phyloP scores from a whole-genome alignment of 1,140 invertebrate genomes.

The Cotesia typhae region DNA sequence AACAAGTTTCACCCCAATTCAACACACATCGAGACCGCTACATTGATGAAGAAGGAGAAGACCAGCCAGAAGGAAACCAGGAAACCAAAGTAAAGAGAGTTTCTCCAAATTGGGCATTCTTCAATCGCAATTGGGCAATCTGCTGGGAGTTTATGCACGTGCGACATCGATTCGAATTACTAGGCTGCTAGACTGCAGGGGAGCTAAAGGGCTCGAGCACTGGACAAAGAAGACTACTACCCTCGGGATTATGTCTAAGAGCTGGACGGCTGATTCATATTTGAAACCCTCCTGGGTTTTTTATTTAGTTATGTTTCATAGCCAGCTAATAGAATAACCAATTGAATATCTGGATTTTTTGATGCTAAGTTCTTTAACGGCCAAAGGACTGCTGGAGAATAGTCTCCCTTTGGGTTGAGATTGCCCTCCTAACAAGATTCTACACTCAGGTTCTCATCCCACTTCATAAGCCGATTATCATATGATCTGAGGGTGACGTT shows the following conservation, averaged over 20 bases:
- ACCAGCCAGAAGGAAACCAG: not conserved
- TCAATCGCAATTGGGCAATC: slow-evolving; percentile 14
- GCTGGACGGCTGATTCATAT: slow-evolving; percentile 30
- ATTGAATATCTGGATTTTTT: too few species aligned
- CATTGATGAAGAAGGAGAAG: too few species aligned
- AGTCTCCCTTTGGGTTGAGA: too few species aligned
- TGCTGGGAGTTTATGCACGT: slow-evolving; percentile 49
- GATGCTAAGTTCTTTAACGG: too few species aligned
- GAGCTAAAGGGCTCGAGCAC: slow-evolving; percentile 26
- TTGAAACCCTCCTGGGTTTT: slow-evolving; percentile 17
- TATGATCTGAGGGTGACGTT: too few species aligned
- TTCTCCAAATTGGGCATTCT: slow-evolving; percentile 23
- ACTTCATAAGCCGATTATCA: too few species aligned
- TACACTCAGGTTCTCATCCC: too few species aligned
- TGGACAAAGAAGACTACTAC: slow-evolving; percentile 34
- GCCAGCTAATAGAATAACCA: too few species aligned
- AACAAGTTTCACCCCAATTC: slow-evolving; percentile 20
- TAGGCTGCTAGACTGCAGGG: slow-evolving; percentile 8
- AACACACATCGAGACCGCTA: not conserved
- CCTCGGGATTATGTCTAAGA: slow-evolving; percentile 18
- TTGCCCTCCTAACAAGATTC: too few species aligned
- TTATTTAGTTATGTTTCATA: slow-evolving; percentile 30
- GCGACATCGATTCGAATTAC: slow-evolving; percentile 54
- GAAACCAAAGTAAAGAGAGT: not conserved
- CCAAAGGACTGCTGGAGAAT: too few species aligned